phyloP scores from a whole-genome alignment of 2,888 invertebrate genomes.

The Drosophila quinaria region DNA sequence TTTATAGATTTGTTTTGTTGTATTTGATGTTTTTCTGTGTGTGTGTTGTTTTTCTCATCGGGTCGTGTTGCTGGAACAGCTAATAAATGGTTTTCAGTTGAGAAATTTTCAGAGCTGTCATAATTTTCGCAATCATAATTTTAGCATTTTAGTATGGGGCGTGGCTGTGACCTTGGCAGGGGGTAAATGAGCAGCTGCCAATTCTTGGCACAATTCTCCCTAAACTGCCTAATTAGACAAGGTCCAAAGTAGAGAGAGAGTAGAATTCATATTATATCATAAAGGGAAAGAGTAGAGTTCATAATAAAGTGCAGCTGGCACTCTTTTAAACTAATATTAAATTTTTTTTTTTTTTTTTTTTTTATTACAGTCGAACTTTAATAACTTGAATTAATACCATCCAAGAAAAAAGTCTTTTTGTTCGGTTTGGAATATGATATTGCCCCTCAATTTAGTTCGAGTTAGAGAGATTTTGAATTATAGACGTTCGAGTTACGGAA shows the following conservation, averaged over 20 bases:
- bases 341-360: too few relatives aligned
- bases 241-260: not conserved
- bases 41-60: constrained; percentile 10
- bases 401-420: too few relatives aligned
- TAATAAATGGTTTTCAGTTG: constrained; percentile 58
- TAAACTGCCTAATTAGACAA: constrained; percentile 56
- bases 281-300: not conserved
- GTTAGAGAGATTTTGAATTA: too few relatives aligned
- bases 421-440: too few relatives aligned
- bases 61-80: constrained; percentile 19
- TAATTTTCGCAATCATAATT: constrained; percentile 78
- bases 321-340: too few relatives aligned
- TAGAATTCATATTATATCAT: not conserved
- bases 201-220: constrained; percentile 9
- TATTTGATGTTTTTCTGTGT: constrained; percentile 25
- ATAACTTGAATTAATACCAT: too few relatives aligned
- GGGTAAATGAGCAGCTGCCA: constrained; percentile 74
- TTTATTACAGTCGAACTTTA: too few relatives aligned
- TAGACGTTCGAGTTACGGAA: too few relatives aligned
- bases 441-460: too few relatives aligned
- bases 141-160: constrained; percentile 64
- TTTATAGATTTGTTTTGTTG: constrained; percentile 65
- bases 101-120: constrained; percentile 47
- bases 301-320: not conserved
- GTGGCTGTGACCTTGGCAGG: constrained; percentile 57